Percentiles rank a stretch among this genome's conserved stretches.
Conservation (phyloP, 2,888 invertebrate species). For the Adelphocoris suturalis region DNA sequence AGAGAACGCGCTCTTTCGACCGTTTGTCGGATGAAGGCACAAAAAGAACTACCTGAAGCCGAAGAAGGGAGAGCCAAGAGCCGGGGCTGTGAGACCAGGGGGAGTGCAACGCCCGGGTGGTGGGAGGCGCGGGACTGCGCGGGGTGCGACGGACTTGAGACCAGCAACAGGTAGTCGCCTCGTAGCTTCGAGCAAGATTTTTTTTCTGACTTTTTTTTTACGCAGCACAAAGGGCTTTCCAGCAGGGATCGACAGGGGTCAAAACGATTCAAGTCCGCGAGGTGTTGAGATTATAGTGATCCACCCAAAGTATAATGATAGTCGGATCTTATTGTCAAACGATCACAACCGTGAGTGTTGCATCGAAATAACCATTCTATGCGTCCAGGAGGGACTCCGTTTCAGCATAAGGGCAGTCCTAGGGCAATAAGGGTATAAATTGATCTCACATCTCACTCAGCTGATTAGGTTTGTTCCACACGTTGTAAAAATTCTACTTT, state of each 20-base stretch:
- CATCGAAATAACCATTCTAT: too few relatives aligned
- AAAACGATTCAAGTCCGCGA: not conserved
- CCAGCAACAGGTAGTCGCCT: conserved; percentile 21
- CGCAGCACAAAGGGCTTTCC: conserved; percentile 11
- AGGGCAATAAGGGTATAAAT: too few relatives aligned
- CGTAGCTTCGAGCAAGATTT: not conserved
- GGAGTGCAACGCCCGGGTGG: not conserved
- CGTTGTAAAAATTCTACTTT: too few relatives aligned
- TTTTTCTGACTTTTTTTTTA: too few relatives aligned
- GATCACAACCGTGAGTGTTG: too few relatives aligned
- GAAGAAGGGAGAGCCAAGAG: not conserved
- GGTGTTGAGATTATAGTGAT: too few relatives aligned
- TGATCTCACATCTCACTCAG: too few relatives aligned
- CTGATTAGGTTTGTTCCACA: too few relatives aligned
- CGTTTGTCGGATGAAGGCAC: conserved; percentile 22
- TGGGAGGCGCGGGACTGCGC: not conserved
- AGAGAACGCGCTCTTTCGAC: conserved; percentile 35
- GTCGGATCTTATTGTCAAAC: too few relatives aligned
- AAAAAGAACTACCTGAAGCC: conserved; percentile 23
- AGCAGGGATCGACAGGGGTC: not conserved
- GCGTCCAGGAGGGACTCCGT: too few relatives aligned
- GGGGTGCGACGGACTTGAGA: not conserved
- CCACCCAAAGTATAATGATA: too few relatives aligned
- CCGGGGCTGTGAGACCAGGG: not conserved
- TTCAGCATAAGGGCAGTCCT: too few relatives aligned